Conservation (phyloP, 1,140 invertebrate species). For the Drosophila auraria region DNA sequence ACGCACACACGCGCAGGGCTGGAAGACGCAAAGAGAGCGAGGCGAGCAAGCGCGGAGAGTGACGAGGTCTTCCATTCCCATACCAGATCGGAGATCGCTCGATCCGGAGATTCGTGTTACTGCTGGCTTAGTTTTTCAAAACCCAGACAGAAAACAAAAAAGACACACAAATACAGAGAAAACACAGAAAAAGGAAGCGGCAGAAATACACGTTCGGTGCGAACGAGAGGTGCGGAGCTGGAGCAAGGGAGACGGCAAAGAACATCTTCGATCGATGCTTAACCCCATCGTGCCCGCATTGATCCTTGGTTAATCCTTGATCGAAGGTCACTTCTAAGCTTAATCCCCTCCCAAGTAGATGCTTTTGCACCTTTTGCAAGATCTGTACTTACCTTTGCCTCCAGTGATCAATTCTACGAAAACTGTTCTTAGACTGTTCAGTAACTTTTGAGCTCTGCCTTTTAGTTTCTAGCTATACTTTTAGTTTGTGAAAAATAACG, state of each 20-base stretch:
- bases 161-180: constrained; percentile 4
- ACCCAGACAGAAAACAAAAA: constrained; percentile 10
- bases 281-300: neutral
- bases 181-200: constrained; percentile 20
- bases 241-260: neutral
- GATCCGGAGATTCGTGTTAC: constrained; percentile 71
- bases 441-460: neutral
- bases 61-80: constrained; percentile 16
- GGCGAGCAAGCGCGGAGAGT: neutral
- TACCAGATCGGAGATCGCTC: constrained; percentile 16
- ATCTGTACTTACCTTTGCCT: neutral
- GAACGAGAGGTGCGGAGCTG: constrained; percentile 1
- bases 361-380: neutral
- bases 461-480: neutral
- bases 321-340: too few species aligned
- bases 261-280: constrained; percentile 1
- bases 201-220: constrained; percentile 24
- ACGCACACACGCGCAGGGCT: constrained; percentile 52
- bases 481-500: too few species aligned
- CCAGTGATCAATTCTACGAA: neutral
- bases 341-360: too few species aligned
- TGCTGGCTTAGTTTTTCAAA: constrained; percentile 81
- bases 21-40: neutral
- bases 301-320: neutral
- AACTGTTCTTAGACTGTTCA: neutral